Percentiles rank a stretch among this genome's conserved stretches.
These are phyloP conservation scores for human (Homo sapiens) DNA, from an alignment of 2,113 vertebrate genomes.

Conservation along the genomic window GRCh38 chr1:47415001-47415500, in stretches of 20 bases:
- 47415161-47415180: neutral
- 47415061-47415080: neutral
- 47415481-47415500: neutral
- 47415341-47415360: neutral
- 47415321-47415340: neutral
- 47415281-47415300: neutral
- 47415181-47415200: neutral
- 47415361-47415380: neutral
- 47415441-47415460: neutral
- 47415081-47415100: neutral
- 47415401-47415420: neutral
- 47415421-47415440: neutral
- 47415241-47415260: neutral
- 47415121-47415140: neutral
- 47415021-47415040: neutral
- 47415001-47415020: neutral
- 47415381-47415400: neutral
- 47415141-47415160: neutral
- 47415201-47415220: neutral
- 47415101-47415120: neutral
- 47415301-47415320: neutral
- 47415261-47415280: slow-evolving; percentile 4
- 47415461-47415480: neutral
- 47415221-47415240: neutral
- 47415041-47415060: neutral